phyloP scores from a whole-genome alignment of 2,113 vertebrate species.

The Pseudopodoces humilis region DNA sequence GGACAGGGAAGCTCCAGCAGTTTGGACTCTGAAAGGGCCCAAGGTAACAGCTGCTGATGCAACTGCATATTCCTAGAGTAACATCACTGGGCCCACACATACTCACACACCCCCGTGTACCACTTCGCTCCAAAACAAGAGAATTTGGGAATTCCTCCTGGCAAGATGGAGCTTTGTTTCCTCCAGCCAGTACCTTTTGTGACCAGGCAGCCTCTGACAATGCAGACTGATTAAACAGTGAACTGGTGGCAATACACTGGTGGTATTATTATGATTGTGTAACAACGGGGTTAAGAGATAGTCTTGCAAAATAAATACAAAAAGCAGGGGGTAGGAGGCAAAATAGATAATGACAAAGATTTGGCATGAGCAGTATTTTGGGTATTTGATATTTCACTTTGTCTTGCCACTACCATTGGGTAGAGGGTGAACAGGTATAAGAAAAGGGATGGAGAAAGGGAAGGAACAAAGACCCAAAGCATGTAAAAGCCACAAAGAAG shows the following conservation, averaged over 20 bases:
- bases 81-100: fast-evolving
- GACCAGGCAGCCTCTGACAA: not conserved
- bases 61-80: not conserved
- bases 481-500: not conserved
- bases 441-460: not conserved
- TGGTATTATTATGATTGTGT: not conserved
- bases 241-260: not conserved
- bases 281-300: not conserved
- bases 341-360: not conserved
- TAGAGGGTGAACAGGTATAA: not conserved
- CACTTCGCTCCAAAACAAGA: not conserved
- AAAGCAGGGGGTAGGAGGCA: fast-evolving
- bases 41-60: not conserved
- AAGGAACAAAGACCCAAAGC: not conserved
- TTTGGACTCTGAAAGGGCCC: not conserved
- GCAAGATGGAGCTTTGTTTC: not conserved
- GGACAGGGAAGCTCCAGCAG: not conserved
- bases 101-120: not conserved
- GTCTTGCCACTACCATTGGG: not conserved
- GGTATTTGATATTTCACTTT: not conserved
- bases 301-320: not conserved
- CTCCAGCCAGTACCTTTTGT: not conserved
- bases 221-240: not conserved
- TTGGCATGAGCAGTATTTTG: not conserved
- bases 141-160: not conserved